Evolutionary conservation across 1,140 invertebrate species (phyloP).

Genomic region (Tribolium castaneum): DNA sequence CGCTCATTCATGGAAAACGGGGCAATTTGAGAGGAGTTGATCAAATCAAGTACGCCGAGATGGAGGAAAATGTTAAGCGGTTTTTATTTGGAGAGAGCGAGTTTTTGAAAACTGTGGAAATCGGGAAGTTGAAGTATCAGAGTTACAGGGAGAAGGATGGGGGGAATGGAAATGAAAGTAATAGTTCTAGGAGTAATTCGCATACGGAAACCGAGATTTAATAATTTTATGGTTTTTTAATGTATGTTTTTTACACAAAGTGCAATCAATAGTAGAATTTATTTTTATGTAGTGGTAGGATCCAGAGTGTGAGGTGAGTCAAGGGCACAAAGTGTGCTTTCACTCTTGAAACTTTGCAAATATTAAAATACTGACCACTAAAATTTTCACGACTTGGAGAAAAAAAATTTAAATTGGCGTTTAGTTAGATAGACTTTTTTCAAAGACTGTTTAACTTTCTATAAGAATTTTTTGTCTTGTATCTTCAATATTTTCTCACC

Average conservation of each 20-base stretch:
- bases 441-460: no score
- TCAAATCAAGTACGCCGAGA: slow-evolving; percentile 57
- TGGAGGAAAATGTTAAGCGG: slow-evolving; percentile 62
- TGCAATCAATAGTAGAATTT: not conserved
- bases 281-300: not conserved
- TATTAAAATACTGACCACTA: no score
- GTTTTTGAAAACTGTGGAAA: slow-evolving; percentile 59
- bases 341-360: no score
- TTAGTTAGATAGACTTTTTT: no score
- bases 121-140: slow-evolving; percentile 57
- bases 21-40: slow-evolving; percentile 44
- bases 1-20: not conserved
- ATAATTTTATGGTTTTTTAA: not conserved
- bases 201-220: slow-evolving; percentile 58
- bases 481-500: no score
- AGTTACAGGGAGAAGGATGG: slow-evolving; percentile 48
- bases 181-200: slow-evolving; percentile 45
- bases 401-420: no score
- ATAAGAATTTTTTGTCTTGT: no score
- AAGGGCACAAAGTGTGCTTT: no score
- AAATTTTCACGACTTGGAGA: no score
- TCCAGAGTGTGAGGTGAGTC: no score
- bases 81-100: slow-evolving; percentile 61
- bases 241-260: not conserved
- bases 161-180: slow-evolving; percentile 1